Evolutionary conservation across 1,140 invertebrate species (phyloP), one percentile per base, ranked within the genome.

Genomic region (Laodelphax striatellus): DNA sequence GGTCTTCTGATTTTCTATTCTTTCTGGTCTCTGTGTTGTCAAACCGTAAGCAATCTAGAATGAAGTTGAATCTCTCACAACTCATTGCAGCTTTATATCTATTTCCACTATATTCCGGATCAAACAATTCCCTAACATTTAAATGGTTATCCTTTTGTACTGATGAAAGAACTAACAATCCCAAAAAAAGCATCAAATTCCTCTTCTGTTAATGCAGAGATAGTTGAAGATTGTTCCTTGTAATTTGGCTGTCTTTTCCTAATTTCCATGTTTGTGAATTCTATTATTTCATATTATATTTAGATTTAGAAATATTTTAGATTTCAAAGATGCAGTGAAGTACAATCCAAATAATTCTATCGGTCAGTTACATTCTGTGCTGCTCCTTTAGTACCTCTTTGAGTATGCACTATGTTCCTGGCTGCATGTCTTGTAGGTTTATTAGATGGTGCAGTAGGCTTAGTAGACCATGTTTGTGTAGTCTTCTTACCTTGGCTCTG

Each of bases 51-150:
- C 59, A 17, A 28, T 44, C 24, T 31, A 61, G 41, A 41, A 66
- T 57, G 44, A 66, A 68, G 52, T 61, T 55, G 60, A 66, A 68
- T 50, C 65, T 63, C 34, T 62, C 28, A 53, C 42, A 17, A 38
- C 43, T 62, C 63, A 66, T 67, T 46, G 64, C 57, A 22, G 65
- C 22, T 24, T 58, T 52, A 43, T 64, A 65, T 21, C 62, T 62
- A 60, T 57, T 24, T 61, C 52, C 52, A 58, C 52, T 19, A 28
- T 64, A 19, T 62, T 58, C 53, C 64, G 57, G 22, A 50, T 57
- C 55, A 46, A 62, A 62, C 57, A 62, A 22, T 13, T 62, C 55
- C 17, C 44, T 21, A 22, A 62, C 52, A 43, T 56, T 57, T 28
- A 62, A 41, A 41, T 62, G 60, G 22, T 62, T 62, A 41, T 56